phyloP scores from a whole-genome alignment of 2,797 vertebrate species.

The Falco columbarius region DNA sequence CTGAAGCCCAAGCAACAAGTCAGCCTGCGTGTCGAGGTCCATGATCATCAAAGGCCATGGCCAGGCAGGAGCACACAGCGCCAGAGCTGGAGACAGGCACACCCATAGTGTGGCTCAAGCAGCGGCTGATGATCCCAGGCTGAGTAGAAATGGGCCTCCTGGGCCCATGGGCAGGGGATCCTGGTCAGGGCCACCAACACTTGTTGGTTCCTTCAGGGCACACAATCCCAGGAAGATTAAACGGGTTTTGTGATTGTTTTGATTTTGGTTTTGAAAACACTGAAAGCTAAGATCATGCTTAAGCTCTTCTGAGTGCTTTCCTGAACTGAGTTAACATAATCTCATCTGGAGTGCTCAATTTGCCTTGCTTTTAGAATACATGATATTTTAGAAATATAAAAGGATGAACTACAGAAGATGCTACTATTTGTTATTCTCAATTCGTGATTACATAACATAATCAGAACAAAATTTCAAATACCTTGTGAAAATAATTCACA shows the following conservation, averaged over 20 bases:
- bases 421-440: background rate
- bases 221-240: background rate
- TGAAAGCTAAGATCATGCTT: background rate
- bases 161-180: background rate
- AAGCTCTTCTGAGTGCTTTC: background rate
- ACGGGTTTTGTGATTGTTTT: background rate
- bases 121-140: background rate
- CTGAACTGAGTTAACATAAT: background rate
- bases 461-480: background rate
- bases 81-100: background rate
- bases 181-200: background rate
- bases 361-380: background rate
- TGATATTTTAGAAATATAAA: background rate
- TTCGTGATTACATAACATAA: background rate
- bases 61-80: rapidly evolving
- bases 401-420: background rate
- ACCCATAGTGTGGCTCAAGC: background rate
- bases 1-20: background rate
- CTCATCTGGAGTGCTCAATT: background rate
- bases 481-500: background rate
- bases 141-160: background rate
- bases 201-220: background rate
- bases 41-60: background rate
- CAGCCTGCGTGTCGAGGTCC: rapidly evolving
- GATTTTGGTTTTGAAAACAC: background rate